Conservation (phyloP, 2,797 vertebrate species). For the Balearica regulorum region DNA sequence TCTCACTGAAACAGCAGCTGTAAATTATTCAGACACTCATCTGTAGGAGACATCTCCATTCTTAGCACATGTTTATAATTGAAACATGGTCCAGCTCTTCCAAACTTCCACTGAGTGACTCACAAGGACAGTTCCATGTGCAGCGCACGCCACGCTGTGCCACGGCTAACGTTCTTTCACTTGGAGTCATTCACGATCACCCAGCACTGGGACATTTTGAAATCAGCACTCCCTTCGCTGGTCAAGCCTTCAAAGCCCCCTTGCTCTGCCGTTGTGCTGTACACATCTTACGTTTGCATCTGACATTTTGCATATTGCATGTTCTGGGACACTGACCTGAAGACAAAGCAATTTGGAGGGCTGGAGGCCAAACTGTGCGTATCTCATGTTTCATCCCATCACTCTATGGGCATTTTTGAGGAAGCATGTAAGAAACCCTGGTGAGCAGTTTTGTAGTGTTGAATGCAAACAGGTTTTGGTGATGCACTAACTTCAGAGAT, state of each 20-base stretch:
- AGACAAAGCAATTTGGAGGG: background rate
- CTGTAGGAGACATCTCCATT: background rate
- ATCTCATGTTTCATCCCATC: background rate
- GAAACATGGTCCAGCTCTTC: background rate
- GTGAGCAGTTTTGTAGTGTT: background rate
- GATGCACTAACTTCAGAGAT: background rate
- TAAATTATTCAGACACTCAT: conserved; percentile 23
- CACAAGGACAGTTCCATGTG: background rate
- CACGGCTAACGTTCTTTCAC: background rate
- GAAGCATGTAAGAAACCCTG: background rate
- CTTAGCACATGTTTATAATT: conserved; percentile 9
- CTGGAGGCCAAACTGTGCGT: background rate
- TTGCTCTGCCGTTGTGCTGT: background rate
- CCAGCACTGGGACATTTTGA: background rate
- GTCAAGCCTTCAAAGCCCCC: background rate
- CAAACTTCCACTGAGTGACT: background rate
- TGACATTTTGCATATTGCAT: background rate
- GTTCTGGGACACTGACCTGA: background rate
- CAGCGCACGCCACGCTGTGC: background rate
- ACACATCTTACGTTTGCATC: background rate
- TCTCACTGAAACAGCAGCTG: background rate
- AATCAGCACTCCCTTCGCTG: background rate
- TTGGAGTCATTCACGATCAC: background rate
- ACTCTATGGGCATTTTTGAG: background rate
- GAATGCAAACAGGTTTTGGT: background rate